A percentile compares a stretch with the other conserved stretches of the same genome.
Conservation (phyloP, 2,113 vertebrate genomes). For the Eretmochelys imbricata region DNA sequence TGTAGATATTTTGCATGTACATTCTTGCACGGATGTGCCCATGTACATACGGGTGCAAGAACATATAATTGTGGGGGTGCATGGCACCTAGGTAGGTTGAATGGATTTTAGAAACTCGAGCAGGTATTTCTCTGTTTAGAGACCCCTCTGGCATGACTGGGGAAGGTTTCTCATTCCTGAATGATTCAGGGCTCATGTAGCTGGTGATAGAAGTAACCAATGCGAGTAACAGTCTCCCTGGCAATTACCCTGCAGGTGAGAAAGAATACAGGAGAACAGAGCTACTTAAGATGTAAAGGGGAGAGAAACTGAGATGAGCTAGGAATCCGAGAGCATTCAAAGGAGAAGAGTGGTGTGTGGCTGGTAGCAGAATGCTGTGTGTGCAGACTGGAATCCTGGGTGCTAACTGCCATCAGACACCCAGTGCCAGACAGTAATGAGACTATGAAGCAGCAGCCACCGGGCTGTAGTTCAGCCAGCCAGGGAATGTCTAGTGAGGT, state of each 20-base stretch:
- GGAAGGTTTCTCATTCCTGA: not conserved
- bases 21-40: not conserved
- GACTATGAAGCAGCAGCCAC: accelerated
- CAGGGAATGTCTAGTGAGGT: not conserved
- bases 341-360: not conserved
- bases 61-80: not conserved
- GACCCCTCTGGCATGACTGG: not conserved
- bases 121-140: not conserved
- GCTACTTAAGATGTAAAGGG: not conserved
- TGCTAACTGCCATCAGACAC: accelerated
- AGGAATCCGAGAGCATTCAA: not conserved
- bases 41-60: not conserved
- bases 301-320: not conserved
- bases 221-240: not conserved
- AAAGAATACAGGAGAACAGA: not conserved
- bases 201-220: not conserved
- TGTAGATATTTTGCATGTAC: not conserved
- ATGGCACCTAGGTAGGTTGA: not conserved
- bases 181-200: not conserved
- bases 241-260: not conserved
- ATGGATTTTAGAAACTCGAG: not conserved
- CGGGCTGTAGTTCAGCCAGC: not conserved
- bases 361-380: not conserved
- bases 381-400: not conserved
- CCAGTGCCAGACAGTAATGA: accelerated